These are phyloP conservation scores for Cassiopea xamachana DNA, from an alignment of 30 jellyfish, hydroid and myxozoan genomes.

Conservation along the genomic window DNA sequence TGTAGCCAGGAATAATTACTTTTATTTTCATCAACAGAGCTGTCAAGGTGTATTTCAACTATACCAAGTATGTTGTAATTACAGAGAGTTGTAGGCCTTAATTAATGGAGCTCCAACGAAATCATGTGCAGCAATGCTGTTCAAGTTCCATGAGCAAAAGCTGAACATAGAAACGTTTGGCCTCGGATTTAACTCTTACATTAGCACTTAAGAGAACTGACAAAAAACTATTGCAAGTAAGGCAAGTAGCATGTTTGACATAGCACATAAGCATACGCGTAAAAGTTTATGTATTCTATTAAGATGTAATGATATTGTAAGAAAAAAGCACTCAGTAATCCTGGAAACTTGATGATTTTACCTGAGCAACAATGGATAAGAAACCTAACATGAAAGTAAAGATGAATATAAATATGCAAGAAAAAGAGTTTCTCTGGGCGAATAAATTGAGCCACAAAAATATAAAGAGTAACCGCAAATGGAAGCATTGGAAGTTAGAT, in stretches of 20 bases:
- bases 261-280: background rate
- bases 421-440: background rate
- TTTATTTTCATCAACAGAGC: constrained; percentile 33
- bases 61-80: constrained; percentile 21
- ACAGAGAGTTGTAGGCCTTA: constrained; percentile 25
- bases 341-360: background rate
- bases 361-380: background rate
- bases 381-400: background rate
- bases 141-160: constrained; percentile 34
- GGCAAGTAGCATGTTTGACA: background rate
- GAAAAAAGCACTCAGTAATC: background rate
- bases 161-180: constrained; percentile 5
- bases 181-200: background rate
- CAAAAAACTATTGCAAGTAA: background rate
- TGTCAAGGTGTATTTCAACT: constrained; percentile 40
- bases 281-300: background rate
- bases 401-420: background rate
- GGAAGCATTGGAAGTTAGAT: background rate
- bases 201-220: background rate
- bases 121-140: constrained; percentile 16
- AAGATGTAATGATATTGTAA: background rate
- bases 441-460: background rate
- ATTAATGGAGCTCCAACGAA: background rate
- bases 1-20: constrained; percentile 2
- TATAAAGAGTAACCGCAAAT: background rate